Conservation (phyloP, 2,113 vertebrate species). For the Serinus canaria region DNA sequence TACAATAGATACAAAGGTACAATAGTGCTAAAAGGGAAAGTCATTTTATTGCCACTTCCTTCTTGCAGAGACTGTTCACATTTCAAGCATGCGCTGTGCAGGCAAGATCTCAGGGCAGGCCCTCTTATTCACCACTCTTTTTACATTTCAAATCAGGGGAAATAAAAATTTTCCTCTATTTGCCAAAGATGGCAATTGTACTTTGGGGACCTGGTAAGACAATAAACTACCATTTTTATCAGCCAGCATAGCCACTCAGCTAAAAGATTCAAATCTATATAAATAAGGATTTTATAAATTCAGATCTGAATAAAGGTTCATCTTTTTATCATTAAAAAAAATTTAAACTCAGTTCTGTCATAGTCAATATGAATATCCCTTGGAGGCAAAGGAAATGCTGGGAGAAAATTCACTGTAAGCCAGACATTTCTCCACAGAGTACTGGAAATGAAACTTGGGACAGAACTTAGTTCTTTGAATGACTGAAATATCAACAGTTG, state of each 20-base stretch:
- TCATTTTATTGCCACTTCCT: background rate
- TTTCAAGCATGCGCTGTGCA: background rate
- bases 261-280: background rate
- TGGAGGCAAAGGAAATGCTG: background rate
- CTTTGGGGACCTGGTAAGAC: background rate
- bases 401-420: background rate
- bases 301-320: background rate
- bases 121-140: background rate
- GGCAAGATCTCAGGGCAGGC: background rate
- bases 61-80: background rate
- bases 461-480: background rate
- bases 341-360: background rate
- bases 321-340: background rate
- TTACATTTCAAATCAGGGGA: background rate
- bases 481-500: background rate
- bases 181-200: background rate
- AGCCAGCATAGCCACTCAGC: background rate
- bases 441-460: background rate
- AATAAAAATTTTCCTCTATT: constrained; percentile 32
- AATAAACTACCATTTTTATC: background rate
- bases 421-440: background rate
- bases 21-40: background rate
- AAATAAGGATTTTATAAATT: constrained; percentile 16
- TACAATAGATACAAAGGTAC: background rate
- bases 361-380: background rate